Evolutionary conservation across 2,888 invertebrate species (phyloP), one percentile per base, ranked within the genome.

Genomic region (Agrochola lychnidis): DNA sequence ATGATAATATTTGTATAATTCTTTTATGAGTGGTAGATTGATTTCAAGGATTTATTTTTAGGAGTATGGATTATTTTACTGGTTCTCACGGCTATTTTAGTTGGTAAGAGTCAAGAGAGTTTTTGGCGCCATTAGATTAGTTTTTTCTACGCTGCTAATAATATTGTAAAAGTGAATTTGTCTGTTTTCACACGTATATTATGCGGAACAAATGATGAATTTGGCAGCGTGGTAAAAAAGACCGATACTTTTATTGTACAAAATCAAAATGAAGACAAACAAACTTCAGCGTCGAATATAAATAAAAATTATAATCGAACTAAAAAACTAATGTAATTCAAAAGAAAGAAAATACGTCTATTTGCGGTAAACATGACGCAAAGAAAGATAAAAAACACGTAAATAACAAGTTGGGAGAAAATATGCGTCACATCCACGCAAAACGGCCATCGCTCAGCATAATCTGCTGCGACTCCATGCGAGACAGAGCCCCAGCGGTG

Each of bases 1-100:
- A 87, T 89, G 83, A 89, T 90, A 90, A 90, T 91, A 92, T 93
- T 93, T 90, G 89, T 86, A 89, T 91, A 91, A 89, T 70, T 68
- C 75, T 51, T 74, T 81, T 83, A 76, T 83, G 63, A 69, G 63
- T 76, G 73, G 81, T 61, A 76, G 76, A 81, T 85, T 79, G 76
- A 75, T 79, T 76, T 75, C 14, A 62, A 25, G 51, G 71, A 72
- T 79, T 76, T 69, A 40, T 59, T 71, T 45, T 0, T 22, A 22
- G 48, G 10, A 59, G n/a, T 63, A 6, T 10, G 48, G 25, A 36
- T 79, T 82, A 68, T 68, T 77, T 75, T 63, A 30, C 0, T 64
- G 12, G 59, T 79, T 82, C 83, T 61, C 81, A 82, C 83, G 79
- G n/a, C 0, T 51, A 72, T 71, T 78, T 56, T 42, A 1, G 10